Evolutionary conservation across 1,140 invertebrate species (phyloP), one percentile per base, ranked within the genome.

Genomic region (Penaeus japonicus): DNA sequence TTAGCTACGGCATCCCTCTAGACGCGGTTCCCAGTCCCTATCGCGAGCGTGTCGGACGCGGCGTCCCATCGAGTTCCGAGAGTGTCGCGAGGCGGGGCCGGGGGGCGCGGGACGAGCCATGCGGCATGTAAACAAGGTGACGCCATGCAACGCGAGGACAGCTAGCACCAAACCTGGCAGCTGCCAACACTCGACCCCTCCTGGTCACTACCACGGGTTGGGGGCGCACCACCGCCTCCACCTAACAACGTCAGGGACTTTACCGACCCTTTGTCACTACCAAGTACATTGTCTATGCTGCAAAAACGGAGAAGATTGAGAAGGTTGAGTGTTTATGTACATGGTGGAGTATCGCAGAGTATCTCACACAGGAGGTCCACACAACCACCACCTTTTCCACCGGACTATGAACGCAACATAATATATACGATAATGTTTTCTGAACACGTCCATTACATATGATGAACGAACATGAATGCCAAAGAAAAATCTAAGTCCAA

Each of bases 211-310:
- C 89, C 84, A 87, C 81, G 80, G 55, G 83, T 86, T 35, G 85
- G 62, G 65, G 54, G 47, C 47, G 5, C 47, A 47, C 47, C 80
- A 86, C 85, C 81, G 55, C 78, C 79, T 80, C 65, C 85, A 53
- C 39, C 80, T 54, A 83, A 77, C 80, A 89, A 89, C 80, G 84
- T 59, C 84, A 86, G 85, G 80, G 89, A 87, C 73, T 86, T 84
- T 84, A 87, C 87, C 80, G 89, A 89, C 79, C 81, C 89, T 78
- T 89, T 89, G 65, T 89, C 89, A 89, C 84, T 83, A 89, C 81
- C 84, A 89, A 89, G 84, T 86, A 89, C 89, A 87, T 87, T 87
- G 73, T 89, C 89, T 82, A 89, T 89, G 89, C 89, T 89, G 89
- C 47, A 89, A 89, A 89, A 83, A 54, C 59, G 54, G 80, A 86